Conservation (phyloP, 2,113 vertebrate genomes). For the Poeciliopsis prolifica region DNA sequence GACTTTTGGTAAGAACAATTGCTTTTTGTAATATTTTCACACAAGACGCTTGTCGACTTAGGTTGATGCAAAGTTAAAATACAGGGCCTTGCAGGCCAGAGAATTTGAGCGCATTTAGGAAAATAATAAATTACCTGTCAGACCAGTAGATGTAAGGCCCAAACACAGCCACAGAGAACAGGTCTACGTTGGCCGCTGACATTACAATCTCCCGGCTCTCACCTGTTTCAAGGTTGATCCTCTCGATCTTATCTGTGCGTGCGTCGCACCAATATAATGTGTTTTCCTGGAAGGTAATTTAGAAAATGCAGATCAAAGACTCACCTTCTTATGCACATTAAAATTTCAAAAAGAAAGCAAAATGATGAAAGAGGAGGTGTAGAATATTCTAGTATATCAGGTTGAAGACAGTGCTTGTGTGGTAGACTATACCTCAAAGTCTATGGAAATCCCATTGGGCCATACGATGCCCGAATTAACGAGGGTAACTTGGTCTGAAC, state of each 20-base stretch:
- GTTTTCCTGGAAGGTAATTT: slow-evolving; percentile 93
- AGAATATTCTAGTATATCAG: background rate
- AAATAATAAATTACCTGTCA: slow-evolving; percentile 99
- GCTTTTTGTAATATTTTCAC: slow-evolving; percentile 57
- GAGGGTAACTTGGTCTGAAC: slow-evolving; percentile 91
- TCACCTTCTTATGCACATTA: slow-evolving; percentile 43
- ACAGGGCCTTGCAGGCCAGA: slow-evolving; percentile 75
- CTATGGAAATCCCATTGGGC: slow-evolving; percentile 97
- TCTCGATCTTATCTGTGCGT: slow-evolving; percentile 99
- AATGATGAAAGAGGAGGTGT: slow-evolving; percentile 47
- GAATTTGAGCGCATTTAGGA: slow-evolving; percentile 79
- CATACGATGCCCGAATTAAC: slow-evolving; percentile 91
- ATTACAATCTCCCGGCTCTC: slow-evolving; percentile 94
- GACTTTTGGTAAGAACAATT: slow-evolving; percentile 59
- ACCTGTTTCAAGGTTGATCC: slow-evolving; percentile 98
- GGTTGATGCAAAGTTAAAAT: slow-evolving; percentile 82
- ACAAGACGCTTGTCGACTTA: slow-evolving; percentile 70
- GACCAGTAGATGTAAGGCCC: slow-evolving; percentile 99
- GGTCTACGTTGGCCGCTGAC: slow-evolving; percentile 96
- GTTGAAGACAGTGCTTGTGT: slow-evolving; percentile 26
- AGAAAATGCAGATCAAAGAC: slow-evolving; percentile 77
- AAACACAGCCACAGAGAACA: slow-evolving; percentile 98
- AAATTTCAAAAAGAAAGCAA: slow-evolving; percentile 70
- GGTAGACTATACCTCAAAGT: slow-evolving; percentile 88
- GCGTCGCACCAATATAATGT: slow-evolving; percentile 99